Conservation (phyloP, 2,888 invertebrate genomes). For the Cantharis rufa region DNA sequence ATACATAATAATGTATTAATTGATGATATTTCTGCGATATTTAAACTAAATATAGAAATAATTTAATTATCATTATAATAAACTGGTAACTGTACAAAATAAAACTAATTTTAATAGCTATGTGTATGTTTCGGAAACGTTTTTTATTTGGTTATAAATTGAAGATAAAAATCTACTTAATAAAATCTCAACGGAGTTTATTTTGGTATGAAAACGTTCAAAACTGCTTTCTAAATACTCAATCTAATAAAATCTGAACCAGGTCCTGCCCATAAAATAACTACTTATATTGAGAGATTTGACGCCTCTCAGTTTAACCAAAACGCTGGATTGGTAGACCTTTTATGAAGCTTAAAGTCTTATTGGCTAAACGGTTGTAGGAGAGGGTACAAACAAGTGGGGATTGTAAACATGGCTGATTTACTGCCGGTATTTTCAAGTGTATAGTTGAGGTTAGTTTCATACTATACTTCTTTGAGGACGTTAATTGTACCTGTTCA, state of each 20-base stretch:
- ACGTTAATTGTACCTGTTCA: conserved; percentile 30
- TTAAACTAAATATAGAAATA: neutral
- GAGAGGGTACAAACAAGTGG: conserved; percentile 42
- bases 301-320: conserved; percentile 44
- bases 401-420: conserved; percentile 56
- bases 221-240: conserved; percentile 55
- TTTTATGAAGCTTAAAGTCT: conserved; percentile 40
- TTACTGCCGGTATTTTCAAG: conserved; percentile 46
- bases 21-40: no score
- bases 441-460: conserved; percentile 49
- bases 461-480: conserved; percentile 46
- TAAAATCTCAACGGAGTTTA: conserved; percentile 6
- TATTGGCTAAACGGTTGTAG: conserved; percentile 43
- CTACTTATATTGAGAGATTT: conserved; percentile 47
- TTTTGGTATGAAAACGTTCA: conserved; percentile 35
- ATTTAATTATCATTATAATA: neutral
- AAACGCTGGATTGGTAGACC: conserved; percentile 46
- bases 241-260: conserved; percentile 55
- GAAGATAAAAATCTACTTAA: neutral
- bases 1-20: no score
- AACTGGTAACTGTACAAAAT: neutral
- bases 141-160: neutral
- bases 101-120: neutral
- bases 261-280: conserved; percentile 56
- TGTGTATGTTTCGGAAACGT: neutral